A percentile compares a stretch with the other conserved stretches of the same genome.
Conservation (phyloP, 2,113 vertebrate genomes). For the Gopherus evgoodei region DNA sequence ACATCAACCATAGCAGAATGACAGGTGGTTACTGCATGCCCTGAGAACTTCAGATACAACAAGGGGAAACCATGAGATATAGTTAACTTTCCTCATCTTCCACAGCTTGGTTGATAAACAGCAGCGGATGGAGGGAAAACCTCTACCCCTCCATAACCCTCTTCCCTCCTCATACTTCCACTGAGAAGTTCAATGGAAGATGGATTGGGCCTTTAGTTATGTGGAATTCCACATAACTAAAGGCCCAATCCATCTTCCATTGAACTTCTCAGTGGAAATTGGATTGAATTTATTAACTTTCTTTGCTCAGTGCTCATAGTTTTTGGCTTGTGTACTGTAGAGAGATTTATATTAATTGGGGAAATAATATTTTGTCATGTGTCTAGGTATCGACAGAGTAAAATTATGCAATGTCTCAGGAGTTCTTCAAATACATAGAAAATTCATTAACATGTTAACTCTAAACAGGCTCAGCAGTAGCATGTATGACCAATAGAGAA, state of each 20-base stretch:
- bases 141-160: not conserved
- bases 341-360: not conserved
- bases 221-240: not conserved
- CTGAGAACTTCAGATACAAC: not conserved
- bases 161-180: not conserved
- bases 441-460: not conserved
- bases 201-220: too few relatives aligned
- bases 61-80: accelerated
- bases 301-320: not conserved
- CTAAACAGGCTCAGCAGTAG: not conserved
- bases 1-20: not conserved
- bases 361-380: not conserved
- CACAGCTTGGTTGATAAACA: accelerated
- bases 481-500: not conserved
- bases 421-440: not conserved
- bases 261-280: not conserved
- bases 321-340: not conserved
- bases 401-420: not conserved
- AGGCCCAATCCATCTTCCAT: accelerated
- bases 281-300: not conserved
- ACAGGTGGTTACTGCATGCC: not conserved
- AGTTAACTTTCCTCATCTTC: not conserved
- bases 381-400: not conserved
- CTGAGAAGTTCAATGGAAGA: too few relatives aligned
- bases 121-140: not conserved